Conservation (phyloP, 2,888 invertebrate genomes). For the Acrobasis suavella region DNA sequence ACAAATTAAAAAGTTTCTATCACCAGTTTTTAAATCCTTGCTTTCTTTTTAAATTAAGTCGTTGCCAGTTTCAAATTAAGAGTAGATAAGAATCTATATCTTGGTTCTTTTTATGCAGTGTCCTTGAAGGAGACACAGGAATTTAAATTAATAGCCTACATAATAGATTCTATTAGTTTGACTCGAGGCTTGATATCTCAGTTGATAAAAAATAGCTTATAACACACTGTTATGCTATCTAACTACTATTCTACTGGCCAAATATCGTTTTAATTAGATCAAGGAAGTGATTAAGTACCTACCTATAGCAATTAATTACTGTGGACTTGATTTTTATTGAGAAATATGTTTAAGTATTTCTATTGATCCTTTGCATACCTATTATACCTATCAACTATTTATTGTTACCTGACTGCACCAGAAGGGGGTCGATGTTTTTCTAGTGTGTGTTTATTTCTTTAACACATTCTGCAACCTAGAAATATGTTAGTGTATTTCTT, state of each 20-base stretch:
- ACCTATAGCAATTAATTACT: background rate
- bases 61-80: background rate
- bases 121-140: slow-evolving; percentile 11
- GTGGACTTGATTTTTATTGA: background rate
- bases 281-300: slow-evolving; percentile 6
- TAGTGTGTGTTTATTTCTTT: no score
- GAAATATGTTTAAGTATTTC: background rate
- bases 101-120: slow-evolving; percentile 16
- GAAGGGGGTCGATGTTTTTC: no score
- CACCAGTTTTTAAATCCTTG: background rate
- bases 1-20: no score
- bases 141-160: slow-evolving; percentile 20
- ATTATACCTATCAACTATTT: no score
- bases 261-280: slow-evolving; percentile 13
- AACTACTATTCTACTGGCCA: background rate
- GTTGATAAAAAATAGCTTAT: slow-evolving; percentile 20
- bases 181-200: slow-evolving; percentile 1
- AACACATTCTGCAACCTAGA: no score
- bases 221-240: slow-evolving; percentile 8
- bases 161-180: slow-evolving; percentile 15
- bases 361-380: no score
- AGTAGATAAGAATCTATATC: background rate
- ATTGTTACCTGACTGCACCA: no score
- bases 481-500: no score
- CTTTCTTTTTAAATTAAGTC: background rate